Base-by-base conservation (phyloP, 2,888 invertebrate genomes). In the Unio pictorum region DNA sequence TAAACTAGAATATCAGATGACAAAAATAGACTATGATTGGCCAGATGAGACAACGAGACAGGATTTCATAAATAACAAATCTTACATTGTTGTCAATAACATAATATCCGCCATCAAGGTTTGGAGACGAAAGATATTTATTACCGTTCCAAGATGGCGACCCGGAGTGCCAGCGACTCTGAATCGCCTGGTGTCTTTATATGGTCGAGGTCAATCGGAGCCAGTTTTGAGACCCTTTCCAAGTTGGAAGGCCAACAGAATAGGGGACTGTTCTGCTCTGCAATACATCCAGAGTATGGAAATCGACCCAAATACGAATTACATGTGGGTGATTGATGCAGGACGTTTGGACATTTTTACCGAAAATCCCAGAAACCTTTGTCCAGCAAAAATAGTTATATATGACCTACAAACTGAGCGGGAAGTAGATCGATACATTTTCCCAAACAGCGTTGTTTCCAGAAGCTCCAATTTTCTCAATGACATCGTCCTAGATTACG, bases 71-170 rank as follows among this genome's bases (percentile, higher is more conserved):
- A 30, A 34, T 11, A 65, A 71, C 28, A 68, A 68, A 11, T 64
- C 68, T 7, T 81, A 73, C 56, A 71, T 79, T 23, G 67, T 69
- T 7, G 70, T 73, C 34, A 80, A 80, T 64, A 81, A 78, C 34
- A 61, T 79, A 3, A 75, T 82, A n/a, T 66, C 74, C 0, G 82
- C 77, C 20, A 76, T 82, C 45, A 79, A 80, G 57, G 78, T 77
- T 3, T 76, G 76, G 68, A 67, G 75, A 54, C 72, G 65, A 11
- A 65, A 73, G 0, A 74, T 82, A 6, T 83, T 73, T 68, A 73
- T 82, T 18, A 81, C 82, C 1, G 78, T 84, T 57, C 81, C 84
- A 55, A 69, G 84, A 65, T 81, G 80, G 78, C 66, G 74, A 2
- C 69, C 28, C 0, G 84, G 82, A 5, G 78, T 82, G 11, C 81